These are phyloP conservation scores for Ommatoiulus sabulosus DNA, from an alignment of 2,888 invertebrate genomes.

Conservation along the genomic window DNA sequence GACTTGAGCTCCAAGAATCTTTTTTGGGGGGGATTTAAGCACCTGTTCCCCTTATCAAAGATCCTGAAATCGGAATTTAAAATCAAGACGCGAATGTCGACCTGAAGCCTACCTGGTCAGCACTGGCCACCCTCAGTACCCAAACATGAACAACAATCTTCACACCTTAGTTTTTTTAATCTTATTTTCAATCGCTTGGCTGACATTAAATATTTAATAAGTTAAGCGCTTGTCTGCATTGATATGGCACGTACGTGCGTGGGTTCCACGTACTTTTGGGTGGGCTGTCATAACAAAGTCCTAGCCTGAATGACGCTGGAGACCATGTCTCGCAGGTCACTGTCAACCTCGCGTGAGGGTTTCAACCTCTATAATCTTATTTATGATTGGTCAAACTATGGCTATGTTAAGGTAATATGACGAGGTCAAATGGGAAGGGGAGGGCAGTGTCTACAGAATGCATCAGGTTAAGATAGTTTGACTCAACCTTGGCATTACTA, in stretches of 20 bases:
- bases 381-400: not conserved
- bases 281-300: constrained; percentile 29
- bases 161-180: constrained; percentile 33
- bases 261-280: not conserved
- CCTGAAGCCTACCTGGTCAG: not conserved
- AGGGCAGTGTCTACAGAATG: not conserved
- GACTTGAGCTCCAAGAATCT: not conserved
- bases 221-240: constrained; percentile 22
- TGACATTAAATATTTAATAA: constrained; percentile 18
- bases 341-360: not conserved
- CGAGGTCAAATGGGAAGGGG: not conserved
- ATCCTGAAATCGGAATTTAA: not conserved
- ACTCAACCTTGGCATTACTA: no score
- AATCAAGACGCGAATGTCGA: not conserved
- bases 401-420: not conserved
- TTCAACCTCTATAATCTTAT: not conserved
- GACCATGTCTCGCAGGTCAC: not conserved
- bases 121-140: not conserved
- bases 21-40: constrained; percentile 3
- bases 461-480: no score
- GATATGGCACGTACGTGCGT: constrained; percentile 32
- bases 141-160: constrained; percentile 23
- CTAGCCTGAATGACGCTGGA: not conserved
- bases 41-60: constrained; percentile 35
- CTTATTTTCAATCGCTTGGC: constrained; percentile 21